Evolutionary conservation across 2,888 invertebrate species (phyloP), one percentile per base, ranked within the genome.

Genomic region (Heteromurus nitidus): DNA sequence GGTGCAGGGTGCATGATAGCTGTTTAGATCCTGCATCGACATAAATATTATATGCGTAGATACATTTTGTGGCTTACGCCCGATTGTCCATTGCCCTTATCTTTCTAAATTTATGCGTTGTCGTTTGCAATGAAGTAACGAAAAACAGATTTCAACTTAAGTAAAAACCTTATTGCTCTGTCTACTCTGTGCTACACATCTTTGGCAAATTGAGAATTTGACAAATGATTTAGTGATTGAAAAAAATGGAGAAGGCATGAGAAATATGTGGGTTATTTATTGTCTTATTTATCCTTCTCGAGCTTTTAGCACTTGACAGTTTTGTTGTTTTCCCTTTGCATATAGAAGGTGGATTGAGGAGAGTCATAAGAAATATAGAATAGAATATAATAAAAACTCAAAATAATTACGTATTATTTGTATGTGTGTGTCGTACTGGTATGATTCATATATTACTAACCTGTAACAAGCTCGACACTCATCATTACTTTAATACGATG

Each of bases 181-280:
- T 36, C 24, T 16, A 16, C 22, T 65, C 11, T 3, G 24, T 65
- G 22, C 22, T 62, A 62, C 28, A 47, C 26, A 67, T 47, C 67
- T 73, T 73, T 73, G 73, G 47, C 73, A 73, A 73, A 73, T 73
- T 73, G 73, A 50, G 30, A 69, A 62, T 69, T 5, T 28, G 62
- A 62, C 47, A 62, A 28, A 50, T 30, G 62, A 60, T 7, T 72
- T 44, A 47, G 36, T 50, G 58, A 47, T 65, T 22, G 2, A 16
- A 36, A 42, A 16, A 44, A 30, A 24, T 20, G 53, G 69, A 72
- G n/a, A 28, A 47, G 13, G 36, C 22, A 53, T 50, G 53, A 18
- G n/a, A 47, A 50, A 30, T 42, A 44, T 60, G 36, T 55, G 55
- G 70, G 58, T 16, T 60, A 68, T 50, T 47, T 60, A 53, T 50